Evolutionary conservation across 2,888 invertebrate species (phyloP).

Genomic region (Dermolepida albohirtum): DNA sequence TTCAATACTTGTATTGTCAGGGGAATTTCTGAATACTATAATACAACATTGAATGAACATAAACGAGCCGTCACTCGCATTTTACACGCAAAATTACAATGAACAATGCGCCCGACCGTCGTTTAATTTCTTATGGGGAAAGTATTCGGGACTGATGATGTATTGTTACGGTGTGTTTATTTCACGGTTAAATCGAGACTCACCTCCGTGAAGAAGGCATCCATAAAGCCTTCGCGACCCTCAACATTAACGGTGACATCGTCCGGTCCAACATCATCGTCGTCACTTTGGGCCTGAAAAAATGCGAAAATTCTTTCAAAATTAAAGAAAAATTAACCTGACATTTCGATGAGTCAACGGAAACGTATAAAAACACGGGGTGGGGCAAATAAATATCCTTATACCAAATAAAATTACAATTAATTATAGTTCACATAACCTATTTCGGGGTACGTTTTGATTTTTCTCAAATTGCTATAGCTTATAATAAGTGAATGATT

Average conservation of each 20-base stretch:
- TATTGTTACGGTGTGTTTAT: conserved; percentile 12
- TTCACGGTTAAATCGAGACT: conserved; percentile 56
- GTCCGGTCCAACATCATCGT: conserved; percentile 94
- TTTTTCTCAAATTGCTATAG: neutral
- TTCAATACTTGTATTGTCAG: too few relatives aligned
- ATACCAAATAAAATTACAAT: conserved; percentile 18
- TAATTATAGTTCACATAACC: conserved; percentile 55
- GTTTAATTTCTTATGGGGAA: neutral
- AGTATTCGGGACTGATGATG: neutral
- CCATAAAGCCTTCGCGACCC: conserved; percentile 95
- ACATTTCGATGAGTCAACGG: conserved; percentile 36
- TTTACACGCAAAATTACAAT: too few relatives aligned
- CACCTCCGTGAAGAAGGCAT: conserved; percentile 99
- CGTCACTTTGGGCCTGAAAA: conserved; percentile 95
- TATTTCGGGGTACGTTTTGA: conserved; percentile 47
- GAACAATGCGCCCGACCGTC: neutral
- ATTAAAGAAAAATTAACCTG: conserved; percentile 18
- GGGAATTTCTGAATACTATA: too few relatives aligned
- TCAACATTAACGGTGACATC: conserved; percentile 97
- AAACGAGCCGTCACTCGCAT: too few relatives aligned
- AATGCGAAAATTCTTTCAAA: conserved; percentile 47
- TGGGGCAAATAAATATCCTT: conserved; percentile 42
- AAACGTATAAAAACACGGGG: conserved; percentile 46
- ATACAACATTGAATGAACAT: too few relatives aligned
- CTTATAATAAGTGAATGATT: neutral